Conservation (phyloP, 2,113 vertebrate species). For the Varanus salvator region DNA sequence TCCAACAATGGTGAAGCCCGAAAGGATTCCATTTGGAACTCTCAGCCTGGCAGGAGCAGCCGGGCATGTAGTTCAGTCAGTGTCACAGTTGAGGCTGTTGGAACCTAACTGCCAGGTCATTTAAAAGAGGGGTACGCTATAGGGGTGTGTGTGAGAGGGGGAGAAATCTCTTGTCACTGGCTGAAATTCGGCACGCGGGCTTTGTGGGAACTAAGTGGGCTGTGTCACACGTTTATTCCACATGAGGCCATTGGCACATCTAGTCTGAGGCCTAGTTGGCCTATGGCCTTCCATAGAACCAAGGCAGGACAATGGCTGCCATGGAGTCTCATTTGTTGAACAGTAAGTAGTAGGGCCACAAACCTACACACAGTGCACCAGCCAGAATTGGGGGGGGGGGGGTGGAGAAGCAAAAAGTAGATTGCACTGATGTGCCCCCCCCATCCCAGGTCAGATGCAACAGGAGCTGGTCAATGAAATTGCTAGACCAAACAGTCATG, state of each 20-base stretch:
- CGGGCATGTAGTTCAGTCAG: background rate
- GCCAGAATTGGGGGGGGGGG: background rate
- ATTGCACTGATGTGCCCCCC: background rate
- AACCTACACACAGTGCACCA: background rate
- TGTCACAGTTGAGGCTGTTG: background rate
- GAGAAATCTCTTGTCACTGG: background rate
- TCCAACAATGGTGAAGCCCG: background rate
- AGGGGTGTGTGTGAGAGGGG: background rate
- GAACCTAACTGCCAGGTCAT: conserved; percentile 16
- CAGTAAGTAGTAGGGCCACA: background rate
- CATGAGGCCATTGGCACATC: background rate
- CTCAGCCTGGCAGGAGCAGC: background rate
- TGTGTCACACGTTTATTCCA: background rate
- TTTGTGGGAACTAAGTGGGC: background rate
- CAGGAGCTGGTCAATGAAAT: no score
- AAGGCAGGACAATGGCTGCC: background rate
- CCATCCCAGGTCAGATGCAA: no score
- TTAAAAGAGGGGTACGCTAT: background rate
- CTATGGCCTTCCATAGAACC: background rate
- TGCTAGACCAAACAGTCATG: background rate
- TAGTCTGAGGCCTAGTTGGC: background rate
- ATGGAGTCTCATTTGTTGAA: background rate
- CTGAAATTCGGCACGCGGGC: background rate
- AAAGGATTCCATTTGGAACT: background rate
- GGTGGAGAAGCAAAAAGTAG: background rate